A percentile compares a stretch with the other conserved stretches of the same genome.
phyloP scores from a whole-genome alignment of 2,888 invertebrate genomes.

The Lypha dubia region DNA sequence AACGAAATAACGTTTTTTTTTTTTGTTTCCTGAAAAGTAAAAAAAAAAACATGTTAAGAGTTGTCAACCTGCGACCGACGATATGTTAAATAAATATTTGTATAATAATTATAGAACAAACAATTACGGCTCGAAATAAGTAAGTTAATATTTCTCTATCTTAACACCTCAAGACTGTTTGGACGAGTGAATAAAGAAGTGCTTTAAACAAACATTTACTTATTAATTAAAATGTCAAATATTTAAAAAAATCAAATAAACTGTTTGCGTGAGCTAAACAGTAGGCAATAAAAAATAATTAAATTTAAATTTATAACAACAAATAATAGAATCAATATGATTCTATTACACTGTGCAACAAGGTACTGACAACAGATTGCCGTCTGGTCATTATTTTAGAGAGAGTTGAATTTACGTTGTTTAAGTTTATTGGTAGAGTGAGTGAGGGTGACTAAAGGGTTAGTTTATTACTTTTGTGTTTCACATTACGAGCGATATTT shows the following conservation, averaged over 20 bases:
- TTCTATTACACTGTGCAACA: too few relatives aligned
- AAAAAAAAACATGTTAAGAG: too few relatives aligned
- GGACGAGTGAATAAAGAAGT: not conserved
- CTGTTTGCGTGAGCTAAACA: slow-evolving; percentile 25
- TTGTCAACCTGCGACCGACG: too few relatives aligned
- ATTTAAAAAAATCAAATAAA: slow-evolving; percentile 40
- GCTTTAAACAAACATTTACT: slow-evolving; percentile 35
- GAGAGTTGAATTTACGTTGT: too few relatives aligned
- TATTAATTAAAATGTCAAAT: slow-evolving; percentile 52
- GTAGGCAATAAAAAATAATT: not conserved
- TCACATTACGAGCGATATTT: too few relatives aligned
- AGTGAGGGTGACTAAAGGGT: too few relatives aligned
- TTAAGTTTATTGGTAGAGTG: too few relatives aligned
- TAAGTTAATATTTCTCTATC: not conserved
- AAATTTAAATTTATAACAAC: not conserved
- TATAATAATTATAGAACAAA: not conserved
- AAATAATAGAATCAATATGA: not conserved
- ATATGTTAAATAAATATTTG: slow-evolving; percentile 32
- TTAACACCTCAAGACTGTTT: slow-evolving; percentile 18
- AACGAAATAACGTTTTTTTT: too few relatives aligned
- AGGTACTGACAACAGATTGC: too few relatives aligned
- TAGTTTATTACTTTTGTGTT: too few relatives aligned
- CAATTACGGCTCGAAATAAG: slow-evolving; percentile 20
- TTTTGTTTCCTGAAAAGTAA: too few relatives aligned
- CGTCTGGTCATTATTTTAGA: too few relatives aligned